phyloP scores from a whole-genome alignment of 2,113 vertebrate species.

The Eudyptes chrysolophus region DNA sequence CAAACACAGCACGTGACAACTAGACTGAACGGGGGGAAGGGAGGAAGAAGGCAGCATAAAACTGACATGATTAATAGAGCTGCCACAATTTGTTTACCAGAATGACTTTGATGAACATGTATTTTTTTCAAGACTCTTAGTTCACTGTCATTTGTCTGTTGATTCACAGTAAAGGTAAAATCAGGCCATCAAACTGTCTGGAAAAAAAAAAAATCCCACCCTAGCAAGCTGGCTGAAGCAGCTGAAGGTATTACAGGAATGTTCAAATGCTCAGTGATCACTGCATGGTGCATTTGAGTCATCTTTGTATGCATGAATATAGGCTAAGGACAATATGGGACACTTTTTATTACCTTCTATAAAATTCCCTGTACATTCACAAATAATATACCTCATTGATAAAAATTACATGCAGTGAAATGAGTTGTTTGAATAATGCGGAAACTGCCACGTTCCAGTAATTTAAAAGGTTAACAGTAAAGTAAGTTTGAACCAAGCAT shows the following conservation, averaged over 20 bases:
- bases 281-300: neutral
- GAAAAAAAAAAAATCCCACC: neutral
- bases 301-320: neutral
- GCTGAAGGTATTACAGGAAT: neutral
- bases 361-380: neutral
- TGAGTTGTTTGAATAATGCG: neutral
- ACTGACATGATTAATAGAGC: conserved; percentile 3
- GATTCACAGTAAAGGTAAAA: conserved; percentile 36
- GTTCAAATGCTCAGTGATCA: neutral
- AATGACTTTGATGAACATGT: conserved; percentile 47
- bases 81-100: conserved; percentile 29
- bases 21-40: neutral
- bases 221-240: neutral
- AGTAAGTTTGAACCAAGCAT: neutral
- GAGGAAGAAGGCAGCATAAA: neutral
- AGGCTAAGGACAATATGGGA: neutral
- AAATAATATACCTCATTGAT: neutral
- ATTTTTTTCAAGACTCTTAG: neutral
- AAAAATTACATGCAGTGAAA: neutral
- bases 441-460: neutral
- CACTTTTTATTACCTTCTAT: neutral
- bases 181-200: neutral
- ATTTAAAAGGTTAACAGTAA: neutral
- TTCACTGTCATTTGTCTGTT: neutral
- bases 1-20: neutral